A percentile compares a stretch with the other conserved stretches of the same genome.
phyloP scores from a whole-genome alignment of 1,140 invertebrate genomes.

The silkworm (Bombyx mori) region ASM3026992v2 NC_085121.1:10951001-10951500 shows the following conservation, averaged over 20 bases:
- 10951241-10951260: slow-evolving; percentile 82
- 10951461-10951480: too few species aligned
- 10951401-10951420: too few species aligned
- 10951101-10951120: slow-evolving; percentile 74
- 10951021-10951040: too few species aligned
- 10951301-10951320: background rate
- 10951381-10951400: too few species aligned
- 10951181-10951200: slow-evolving; percentile 93
- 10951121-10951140: slow-evolving; percentile 74
- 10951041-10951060: too few species aligned
- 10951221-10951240: slow-evolving; percentile 90
- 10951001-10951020: too few species aligned
- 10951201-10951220: slow-evolving; percentile 84
- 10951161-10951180: slow-evolving; percentile 82
- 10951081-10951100: slow-evolving; percentile 52
- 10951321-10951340: too few species aligned
- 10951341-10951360: too few species aligned
- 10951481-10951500: too few species aligned
- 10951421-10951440: too few species aligned
- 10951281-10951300: background rate
- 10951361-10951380: too few species aligned
- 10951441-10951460: too few species aligned
- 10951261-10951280: background rate
- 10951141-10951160: slow-evolving; percentile 72
- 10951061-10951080: slow-evolving; percentile 44